Percentiles rank a stretch among this genome's conserved stretches.
Evolutionary conservation across 2,888 invertebrate species (phyloP).

Genomic region (Notodonta dromedarius): DNA sequence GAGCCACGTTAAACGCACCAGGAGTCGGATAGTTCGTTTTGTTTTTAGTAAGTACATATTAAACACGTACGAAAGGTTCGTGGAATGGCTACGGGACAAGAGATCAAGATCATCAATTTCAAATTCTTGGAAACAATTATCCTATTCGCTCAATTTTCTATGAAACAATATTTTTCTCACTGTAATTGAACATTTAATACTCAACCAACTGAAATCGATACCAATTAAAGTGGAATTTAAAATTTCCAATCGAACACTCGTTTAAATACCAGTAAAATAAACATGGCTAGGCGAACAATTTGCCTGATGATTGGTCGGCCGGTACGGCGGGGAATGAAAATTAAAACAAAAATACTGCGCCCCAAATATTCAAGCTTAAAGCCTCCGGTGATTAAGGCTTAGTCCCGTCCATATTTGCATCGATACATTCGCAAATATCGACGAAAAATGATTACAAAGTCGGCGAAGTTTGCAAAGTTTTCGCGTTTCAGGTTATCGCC

Average conservation of each 20-base stretch:
- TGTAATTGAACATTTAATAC: too few species aligned
- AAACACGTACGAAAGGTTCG: too few species aligned
- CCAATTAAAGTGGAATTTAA: constrained; percentile 7
- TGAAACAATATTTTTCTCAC: too few species aligned
- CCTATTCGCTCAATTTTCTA: too few species aligned
- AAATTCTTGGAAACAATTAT: too few species aligned
- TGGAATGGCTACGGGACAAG: too few species aligned
- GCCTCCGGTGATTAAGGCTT: constrained; percentile 13
- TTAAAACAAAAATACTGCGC: not conserved
- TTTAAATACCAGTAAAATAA: constrained; percentile 3
- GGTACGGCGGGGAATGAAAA: not conserved
- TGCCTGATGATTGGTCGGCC: constrained; percentile 5
- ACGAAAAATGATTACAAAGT: constrained; percentile 11
- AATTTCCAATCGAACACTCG: not conserved
- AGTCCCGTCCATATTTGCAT: constrained; percentile 8
- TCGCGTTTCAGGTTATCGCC: not conserved
- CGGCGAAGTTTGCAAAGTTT: not conserved
- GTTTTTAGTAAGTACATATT: too few species aligned
- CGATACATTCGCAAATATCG: constrained; percentile 6
- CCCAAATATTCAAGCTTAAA: constrained; percentile 7
- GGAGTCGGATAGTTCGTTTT: too few species aligned
- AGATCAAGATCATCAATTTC: too few species aligned
- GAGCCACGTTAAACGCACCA: too few species aligned
- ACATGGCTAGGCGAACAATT: constrained; percentile 4
- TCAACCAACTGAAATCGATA: constrained; percentile 3